Conservation (phyloP, 2,113 vertebrate species). For the Plotosus lineatus region DNA sequence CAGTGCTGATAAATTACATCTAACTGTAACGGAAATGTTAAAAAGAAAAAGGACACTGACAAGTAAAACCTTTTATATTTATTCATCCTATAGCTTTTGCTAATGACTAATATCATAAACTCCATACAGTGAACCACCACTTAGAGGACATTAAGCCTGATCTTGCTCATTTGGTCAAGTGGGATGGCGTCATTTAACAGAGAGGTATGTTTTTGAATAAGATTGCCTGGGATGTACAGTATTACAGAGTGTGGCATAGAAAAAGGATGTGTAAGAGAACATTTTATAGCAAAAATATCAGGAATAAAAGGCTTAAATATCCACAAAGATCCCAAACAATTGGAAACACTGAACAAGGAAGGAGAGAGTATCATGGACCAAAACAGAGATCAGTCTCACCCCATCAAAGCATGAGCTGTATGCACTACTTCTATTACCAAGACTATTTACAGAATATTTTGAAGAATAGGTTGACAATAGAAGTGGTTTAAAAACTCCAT, state of each 20-base stretch:
- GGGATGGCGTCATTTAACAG: background rate
- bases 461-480: background rate
- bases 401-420: background rate
- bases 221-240: background rate
- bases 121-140: background rate
- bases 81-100: background rate
- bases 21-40: too few relatives aligned
- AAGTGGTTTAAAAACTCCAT: background rate
- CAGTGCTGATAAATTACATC: too few relatives aligned
- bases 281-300: background rate
- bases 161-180: background rate
- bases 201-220: background rate
- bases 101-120: background rate
- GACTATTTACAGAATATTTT: slow-evolving; percentile 1
- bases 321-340: background rate
- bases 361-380: background rate
- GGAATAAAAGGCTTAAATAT: background rate
- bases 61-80: slow-evolving; percentile 1
- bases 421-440: background rate
- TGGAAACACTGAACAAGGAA: background rate
- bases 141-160: background rate
- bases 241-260: background rate
- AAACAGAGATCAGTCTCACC: background rate
- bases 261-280: background rate
- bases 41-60: background rate